Evolutionary conservation across 2,888 invertebrate species (phyloP), one percentile per base, ranked within the genome.

Genomic region (Polyommatus iphigenia): DNA sequence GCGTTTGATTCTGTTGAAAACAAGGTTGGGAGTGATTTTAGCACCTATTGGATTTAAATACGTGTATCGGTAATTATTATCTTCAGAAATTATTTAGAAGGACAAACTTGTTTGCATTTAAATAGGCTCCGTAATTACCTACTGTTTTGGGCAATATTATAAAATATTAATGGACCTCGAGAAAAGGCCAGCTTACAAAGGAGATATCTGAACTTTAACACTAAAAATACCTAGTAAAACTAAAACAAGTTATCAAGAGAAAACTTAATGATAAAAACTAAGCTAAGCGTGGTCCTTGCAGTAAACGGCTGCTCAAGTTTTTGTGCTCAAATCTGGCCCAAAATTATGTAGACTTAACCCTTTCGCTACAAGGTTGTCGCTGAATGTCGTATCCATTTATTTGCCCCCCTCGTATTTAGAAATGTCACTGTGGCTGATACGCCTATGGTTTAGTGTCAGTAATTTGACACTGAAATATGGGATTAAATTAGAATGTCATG

Each of bases 381-480:
- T 87, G 87, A 93, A 93, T 92, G 92, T 92, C 92, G 91, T 85
- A 90, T 89, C 87, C 91, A 90, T 92, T 91, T 91, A 89, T 81
- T 81, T 82, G 81, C 89, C 88, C 90, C 91, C 92, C 89, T 89
- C 88, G 84, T 90, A 89, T 90, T 93, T 90, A 87, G 92, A 92
- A 93, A 94, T 92, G 93, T 92, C 93, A 93, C 87, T 90, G 89
- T 83, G 88, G 85, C 86, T 90, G 90, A 91, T 90, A 88, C 85
- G 90, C 90, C 89, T 91, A 93, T 91, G 90, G 89, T 90, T 90
- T 90, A 91, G 88, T 91, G 88, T 89, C 89, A 89, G 89, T 90
- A 89, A 92, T 91, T 91, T 92, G 92, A 92, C 91, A 92, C 88
- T 91, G 92, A 92, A 89, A 89, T 89, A 90, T 88, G 87, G 90